Base-by-base conservation (phyloP, 2,113 vertebrate species). In the Ictalurus furcatus region DNA sequence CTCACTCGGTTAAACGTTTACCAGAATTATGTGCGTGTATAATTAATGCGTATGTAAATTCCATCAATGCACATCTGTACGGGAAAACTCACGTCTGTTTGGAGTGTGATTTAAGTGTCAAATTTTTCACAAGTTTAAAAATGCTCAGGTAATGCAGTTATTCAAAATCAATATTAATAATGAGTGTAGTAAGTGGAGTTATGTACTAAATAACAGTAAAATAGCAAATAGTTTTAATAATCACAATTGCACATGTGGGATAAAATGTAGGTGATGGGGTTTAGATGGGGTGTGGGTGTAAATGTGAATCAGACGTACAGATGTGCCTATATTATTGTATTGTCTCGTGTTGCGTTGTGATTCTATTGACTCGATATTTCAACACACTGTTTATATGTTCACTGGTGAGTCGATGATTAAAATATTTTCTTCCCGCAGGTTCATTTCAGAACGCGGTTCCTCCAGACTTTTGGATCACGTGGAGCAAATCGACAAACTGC, bases 391-490 rank as follows among this genome's bases (percentile, higher is more conserved):
- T 69, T 69, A 19, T 78, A 14, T 52, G 4, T 48, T 28, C 34
- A 37, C n/a, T 23, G 56, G 12, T 30, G 61, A 48, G 34, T 25
- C 7, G 9, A 78, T 44, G 13, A 52, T 78, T 48, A 78, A 48
- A 44, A 40, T 1, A 6, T 23, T 37, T 58, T 19, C 4, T 21
- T 9, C 78, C 28, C 7, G 3, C 92, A 98, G 97, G 93, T 98
- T 97, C 93, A 93, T 98, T 88, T 95, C 96, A 21, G 97, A 97
- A 76, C 95, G 96, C 87, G 97, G 97, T 16, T 95, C 95, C 0
- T 94, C 96, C 37, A 94, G 95, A 56, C 93, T 98, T 59, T 92
- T 98, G 74, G 96, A 97, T 44, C 97, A 98, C 0, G 95, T 98
- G 86, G 97, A 94, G 87, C 94, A 96, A 87, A 94, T 97, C 34